These are phyloP conservation scores for Meghimatium bilineatum DNA, from an alignment of 2,888 invertebrate species.

Conservation along the genomic window DNA sequence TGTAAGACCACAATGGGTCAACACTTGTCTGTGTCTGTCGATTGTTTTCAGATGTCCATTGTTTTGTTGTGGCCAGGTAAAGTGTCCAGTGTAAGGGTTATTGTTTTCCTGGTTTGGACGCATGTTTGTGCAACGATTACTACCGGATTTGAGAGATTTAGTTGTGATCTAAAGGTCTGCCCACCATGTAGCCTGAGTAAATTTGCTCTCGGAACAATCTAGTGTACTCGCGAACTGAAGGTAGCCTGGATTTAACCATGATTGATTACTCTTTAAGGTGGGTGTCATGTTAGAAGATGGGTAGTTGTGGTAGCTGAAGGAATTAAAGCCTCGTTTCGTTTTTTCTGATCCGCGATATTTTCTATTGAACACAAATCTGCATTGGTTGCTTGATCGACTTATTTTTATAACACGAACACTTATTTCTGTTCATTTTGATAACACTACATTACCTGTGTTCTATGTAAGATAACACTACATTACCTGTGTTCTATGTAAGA, in stretches of 20 bases:
- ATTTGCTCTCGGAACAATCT: slow-evolving; percentile 12
- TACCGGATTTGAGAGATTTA: slow-evolving; percentile 30
- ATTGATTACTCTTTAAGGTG: not conserved
- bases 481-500: no score
- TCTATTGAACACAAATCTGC: no score
- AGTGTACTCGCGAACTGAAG: slow-evolving; percentile 9
- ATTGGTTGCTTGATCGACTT: no score
- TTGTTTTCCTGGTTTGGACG: slow-evolving; percentile 22
- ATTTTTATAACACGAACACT: no score
- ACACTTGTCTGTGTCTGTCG: not conserved
- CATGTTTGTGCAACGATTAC: slow-evolving; percentile 25
- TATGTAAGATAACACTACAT: no score
- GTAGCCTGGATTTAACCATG: not conserved
- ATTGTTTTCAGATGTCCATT: not conserved
- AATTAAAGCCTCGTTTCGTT: no score
- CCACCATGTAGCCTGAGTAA: not conserved
- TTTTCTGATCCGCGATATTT: no score
- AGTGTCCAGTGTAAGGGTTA: not conserved
- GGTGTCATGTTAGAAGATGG: not conserved
- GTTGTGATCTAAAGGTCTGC: not conserved
- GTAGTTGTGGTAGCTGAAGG: no score
- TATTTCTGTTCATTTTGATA: no score
- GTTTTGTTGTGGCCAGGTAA: not conserved
- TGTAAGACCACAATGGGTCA: not conserved
- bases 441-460: no score